Evolutionary conservation across 2,888 invertebrate species (phyloP), one percentile per base, ranked within the genome.

Genomic region (Lithophane ornitopus): DNA sequence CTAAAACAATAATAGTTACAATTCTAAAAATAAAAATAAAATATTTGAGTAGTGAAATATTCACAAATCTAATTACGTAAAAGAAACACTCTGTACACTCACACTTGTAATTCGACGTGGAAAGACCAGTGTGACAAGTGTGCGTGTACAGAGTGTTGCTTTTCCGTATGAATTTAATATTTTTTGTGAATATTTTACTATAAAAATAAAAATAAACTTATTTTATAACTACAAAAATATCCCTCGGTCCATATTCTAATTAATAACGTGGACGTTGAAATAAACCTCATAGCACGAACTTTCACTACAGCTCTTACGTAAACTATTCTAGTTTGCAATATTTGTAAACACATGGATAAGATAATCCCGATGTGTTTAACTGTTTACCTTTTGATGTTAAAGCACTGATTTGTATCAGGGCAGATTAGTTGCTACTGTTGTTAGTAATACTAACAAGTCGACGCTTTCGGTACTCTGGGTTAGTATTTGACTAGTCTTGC

Each of bases 311-410:
- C 49, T 52, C 41, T 76, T 44, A 44, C 34, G n/a, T 54, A 65
- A 78, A 54, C 44, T 61, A 39, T 46, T 65, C 34, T 39, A 39
- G 59, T 28, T 59, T n/a, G 44, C 28, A 44, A 52, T 54, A 80
- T 34, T 54, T 46, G 39, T 28, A 54, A 81, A 34, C 46, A 59
- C 28, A 65, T 59, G 28, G 52, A 39, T 74, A 54, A 74, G 46
- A 39, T 65, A 59, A 54, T 49, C 44, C 65, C 7, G 58, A 65
- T 19, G 62, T 74, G 58, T 74, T 78, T 65, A 65, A 39, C 34
- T 52, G 77, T 76, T 46, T 68, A 63, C 26, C 19, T 67, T 46
- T 19, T 66, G 54, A 14, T 39, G 71, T 58, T 26, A 74, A 58
- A 26, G 19, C 12, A 67, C 41, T 76, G 26, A 74, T 12, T 67